Conservation (phyloP, 2,888 invertebrate species). For the Drosophila ochracea region DNA sequence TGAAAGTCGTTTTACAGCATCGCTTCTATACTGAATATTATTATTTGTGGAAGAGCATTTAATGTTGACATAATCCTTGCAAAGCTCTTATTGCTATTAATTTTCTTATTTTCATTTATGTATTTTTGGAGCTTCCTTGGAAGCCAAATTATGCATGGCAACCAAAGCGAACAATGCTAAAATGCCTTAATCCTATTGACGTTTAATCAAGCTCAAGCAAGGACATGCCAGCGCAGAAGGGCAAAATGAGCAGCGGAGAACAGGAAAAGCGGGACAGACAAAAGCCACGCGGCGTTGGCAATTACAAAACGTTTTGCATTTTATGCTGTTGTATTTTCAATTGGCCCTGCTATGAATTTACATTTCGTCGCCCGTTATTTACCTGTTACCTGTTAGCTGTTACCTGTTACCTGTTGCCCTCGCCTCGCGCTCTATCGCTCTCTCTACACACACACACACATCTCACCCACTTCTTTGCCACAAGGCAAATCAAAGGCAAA, state of each 20-base stretch:
- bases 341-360: conserved; percentile 65
- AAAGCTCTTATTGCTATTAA: not conserved
- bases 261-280: conserved; percentile 18
- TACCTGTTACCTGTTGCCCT: conserved; percentile 16
- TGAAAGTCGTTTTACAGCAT: not conserved
- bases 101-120: conserved; percentile 43
- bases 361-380: conserved; percentile 51
- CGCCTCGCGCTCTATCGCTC: not conserved
- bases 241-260: not conserved
- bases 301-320: conserved; percentile 69
- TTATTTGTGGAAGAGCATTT: conserved; percentile 5
- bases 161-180: conserved; percentile 39
- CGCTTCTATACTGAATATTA: not conserved
- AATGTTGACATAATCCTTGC: not conserved
- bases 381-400: conserved; percentile 49
- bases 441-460: conserved; percentile 1
- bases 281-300: conserved; percentile 47
- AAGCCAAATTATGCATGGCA: conserved; percentile 53
- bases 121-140: conserved; percentile 45
- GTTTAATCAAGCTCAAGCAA: conserved; percentile 68
- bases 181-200: conserved; percentile 78
- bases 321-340: conserved; percentile 67
- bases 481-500: conserved; percentile 47
- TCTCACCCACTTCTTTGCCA: not conserved
- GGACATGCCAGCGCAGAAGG: conserved; percentile 3